Base-by-base conservation (phyloP, 2,797 vertebrate species). In the Salmo trutta region DNA sequence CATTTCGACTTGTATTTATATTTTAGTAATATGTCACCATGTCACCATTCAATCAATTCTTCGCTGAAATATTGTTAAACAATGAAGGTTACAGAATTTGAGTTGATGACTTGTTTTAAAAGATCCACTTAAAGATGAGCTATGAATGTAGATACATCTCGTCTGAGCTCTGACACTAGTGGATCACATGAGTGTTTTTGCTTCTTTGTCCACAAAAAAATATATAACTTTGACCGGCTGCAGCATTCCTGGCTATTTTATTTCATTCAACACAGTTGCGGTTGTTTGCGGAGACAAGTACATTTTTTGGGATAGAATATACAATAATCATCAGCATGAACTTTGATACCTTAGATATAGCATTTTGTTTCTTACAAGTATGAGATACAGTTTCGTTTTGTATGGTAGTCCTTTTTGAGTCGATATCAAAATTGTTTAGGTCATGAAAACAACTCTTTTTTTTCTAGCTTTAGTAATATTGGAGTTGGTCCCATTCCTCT, bases 401-500 rank as follows among this genome's bases (percentile, higher is more conserved):
- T 85, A 80, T 62, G 52, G 59, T 72, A 64, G 73, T 74, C 2
- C 1, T 52, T 83, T 86, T 93, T 93, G 89, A 88, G 90, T 90
- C 88, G 85, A 56, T 83, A 84, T 89, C 5, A 75, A 86, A 85
- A 79, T 89, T 92, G 90, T 91, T 90, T 91, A 91, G 86, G 83
- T 88, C 71, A 80, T 79, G 62, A 74, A 73, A 59, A 81, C 51
- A 54, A 77, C 73, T n/a, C 66, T 71, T 85, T 82, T 59, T 77
- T 71, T 74, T 80, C n/a, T 67, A 75, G 81, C 77, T 78, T 87
- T 85, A 81, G 90, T 90, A 92, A 75, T 93, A 89, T 79, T 89
- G 85, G 82, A 92, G 82, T 84, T 79, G 86, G 86, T 91, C 81
- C 93, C 92, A 91, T 86, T 93, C 89, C 65, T 93, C 88, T 82